phyloP scores from a whole-genome alignment of 2,888 invertebrate species.

The Hirtodrosophila trivittata region DNA sequence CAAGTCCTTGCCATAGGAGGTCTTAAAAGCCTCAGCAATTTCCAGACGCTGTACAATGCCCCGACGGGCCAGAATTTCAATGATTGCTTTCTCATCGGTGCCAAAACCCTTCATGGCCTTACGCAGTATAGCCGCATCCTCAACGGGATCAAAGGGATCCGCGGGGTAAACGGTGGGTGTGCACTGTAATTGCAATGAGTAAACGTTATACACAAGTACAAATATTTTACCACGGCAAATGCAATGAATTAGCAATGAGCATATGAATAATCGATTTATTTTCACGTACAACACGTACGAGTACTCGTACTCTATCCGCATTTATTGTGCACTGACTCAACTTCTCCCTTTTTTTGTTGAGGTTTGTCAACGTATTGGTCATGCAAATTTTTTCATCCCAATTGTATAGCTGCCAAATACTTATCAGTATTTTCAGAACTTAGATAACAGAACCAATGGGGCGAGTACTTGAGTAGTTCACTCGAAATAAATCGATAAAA shows the following conservation, averaged over 20 bases:
- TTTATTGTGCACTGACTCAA: too few relatives aligned
- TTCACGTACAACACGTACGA: constrained; percentile 28
- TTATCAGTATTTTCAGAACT: too few relatives aligned
- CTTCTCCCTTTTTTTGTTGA: too few relatives aligned
- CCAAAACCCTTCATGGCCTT: constrained; percentile 97
- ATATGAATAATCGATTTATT: constrained; percentile 19
- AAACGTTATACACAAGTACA: neutral
- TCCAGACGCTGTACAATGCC: constrained; percentile 95
- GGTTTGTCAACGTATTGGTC: too few relatives aligned
- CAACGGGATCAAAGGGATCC: constrained; percentile 92
- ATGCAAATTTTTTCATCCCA: too few relatives aligned
- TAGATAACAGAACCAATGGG: too few relatives aligned
- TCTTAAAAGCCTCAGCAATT: constrained; percentile 95
- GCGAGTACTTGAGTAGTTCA: too few relatives aligned
- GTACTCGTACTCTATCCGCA: too few relatives aligned
- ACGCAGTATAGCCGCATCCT: constrained; percentile 92
- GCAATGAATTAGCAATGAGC: constrained; percentile 27
- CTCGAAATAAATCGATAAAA: constrained; percentile 15
- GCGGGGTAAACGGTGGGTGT: constrained; percentile 95
- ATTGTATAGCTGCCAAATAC: too few relatives aligned
- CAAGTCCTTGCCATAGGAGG: constrained; percentile 94
- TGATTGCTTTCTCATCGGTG: constrained; percentile 95
- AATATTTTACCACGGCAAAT: constrained; percentile 6
- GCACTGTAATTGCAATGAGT: constrained; percentile 85
- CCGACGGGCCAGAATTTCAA: constrained; percentile 93